These are phyloP conservation scores for Vicugna pacos DNA, from an alignment of 2,113 vertebrate genomes.

Conservation along the genomic window DNA sequence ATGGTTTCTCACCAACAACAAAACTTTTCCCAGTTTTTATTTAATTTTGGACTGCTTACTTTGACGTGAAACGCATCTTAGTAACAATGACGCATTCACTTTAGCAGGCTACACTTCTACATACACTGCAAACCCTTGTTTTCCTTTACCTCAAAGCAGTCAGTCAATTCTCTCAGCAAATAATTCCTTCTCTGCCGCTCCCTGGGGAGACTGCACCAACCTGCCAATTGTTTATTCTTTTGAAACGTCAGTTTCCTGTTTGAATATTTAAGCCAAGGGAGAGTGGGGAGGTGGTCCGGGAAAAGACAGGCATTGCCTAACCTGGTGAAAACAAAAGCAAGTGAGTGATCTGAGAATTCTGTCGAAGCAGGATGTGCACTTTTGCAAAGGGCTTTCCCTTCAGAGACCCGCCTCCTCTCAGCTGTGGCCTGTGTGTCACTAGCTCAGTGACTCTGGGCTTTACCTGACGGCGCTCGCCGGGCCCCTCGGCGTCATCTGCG, in stretches of 20 bases:
- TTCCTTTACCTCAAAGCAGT: conserved; percentile 1
- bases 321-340: not conserved
- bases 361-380: not conserved
- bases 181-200: not conserved
- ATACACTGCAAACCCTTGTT: not conserved
- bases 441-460: not conserved
- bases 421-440: rapidly evolving
- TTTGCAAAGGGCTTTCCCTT: not conserved
- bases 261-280: not conserved
- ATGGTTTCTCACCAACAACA: not conserved
- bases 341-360: not conserved
- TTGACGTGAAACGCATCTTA: not conserved
- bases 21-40: not conserved
- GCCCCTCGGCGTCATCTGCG: not conserved
- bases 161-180: not conserved
- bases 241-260: not conserved
- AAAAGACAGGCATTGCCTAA: not conserved
- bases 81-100: not conserved
- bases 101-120: not conserved
- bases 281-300: not conserved
- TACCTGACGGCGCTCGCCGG: not conserved
- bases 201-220: not conserved
- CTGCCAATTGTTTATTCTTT: not conserved
- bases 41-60: not conserved
- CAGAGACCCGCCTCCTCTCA: rapidly evolving